Percentiles rank a stretch among this genome's conserved stretches.
These are phyloP conservation scores for Troglohyphantes excavatus DNA, from an alignment of 2,888 invertebrate species.

Conservation along the genomic window DNA sequence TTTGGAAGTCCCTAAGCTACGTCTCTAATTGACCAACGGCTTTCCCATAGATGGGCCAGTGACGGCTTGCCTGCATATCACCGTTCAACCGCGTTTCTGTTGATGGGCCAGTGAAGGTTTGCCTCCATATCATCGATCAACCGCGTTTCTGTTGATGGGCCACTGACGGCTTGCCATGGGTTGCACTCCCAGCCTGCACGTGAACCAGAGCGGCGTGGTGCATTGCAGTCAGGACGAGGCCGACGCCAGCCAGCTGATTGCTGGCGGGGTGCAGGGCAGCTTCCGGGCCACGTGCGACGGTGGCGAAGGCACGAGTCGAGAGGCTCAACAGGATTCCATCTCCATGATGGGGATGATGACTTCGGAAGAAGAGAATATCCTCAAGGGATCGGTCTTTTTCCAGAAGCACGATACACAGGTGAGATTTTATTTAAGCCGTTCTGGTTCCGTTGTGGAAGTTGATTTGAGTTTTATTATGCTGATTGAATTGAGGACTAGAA, in stretches of 20 bases:
- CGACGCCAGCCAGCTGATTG: slow-evolving; percentile 56
- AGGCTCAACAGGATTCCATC: neutral
- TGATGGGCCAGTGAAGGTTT: no score
- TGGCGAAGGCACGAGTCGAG: slow-evolving; percentile 42
- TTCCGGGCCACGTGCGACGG: slow-evolving; percentile 54
- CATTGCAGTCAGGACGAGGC: slow-evolving; percentile 41
- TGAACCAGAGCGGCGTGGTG: slow-evolving; percentile 77
- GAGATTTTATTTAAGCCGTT: neutral
- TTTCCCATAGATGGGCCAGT: no score
- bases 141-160: neutral
- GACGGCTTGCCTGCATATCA: no score
- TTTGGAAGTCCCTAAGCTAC: no score
- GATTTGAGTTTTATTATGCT: neutral
- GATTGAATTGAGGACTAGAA: neutral
- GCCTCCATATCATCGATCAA: no score
- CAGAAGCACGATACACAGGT: slow-evolving; percentile 50
- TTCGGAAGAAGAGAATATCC: slow-evolving; percentile 35
- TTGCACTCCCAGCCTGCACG: slow-evolving; percentile 82
- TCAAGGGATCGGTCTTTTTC: slow-evolving; percentile 62
- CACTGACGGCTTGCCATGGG: slow-evolving; percentile 80
- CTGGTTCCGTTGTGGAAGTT: neutral
- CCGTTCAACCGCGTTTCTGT: no score
- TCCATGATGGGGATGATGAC: neutral
- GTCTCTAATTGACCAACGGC: no score
- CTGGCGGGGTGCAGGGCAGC: slow-evolving; percentile 70